A percentile compares a stretch with the other conserved stretches of the same genome.
Evolutionary conservation across 1,140 invertebrate species (phyloP).

Genomic region (Leguminivora glycinivorella): DNA sequence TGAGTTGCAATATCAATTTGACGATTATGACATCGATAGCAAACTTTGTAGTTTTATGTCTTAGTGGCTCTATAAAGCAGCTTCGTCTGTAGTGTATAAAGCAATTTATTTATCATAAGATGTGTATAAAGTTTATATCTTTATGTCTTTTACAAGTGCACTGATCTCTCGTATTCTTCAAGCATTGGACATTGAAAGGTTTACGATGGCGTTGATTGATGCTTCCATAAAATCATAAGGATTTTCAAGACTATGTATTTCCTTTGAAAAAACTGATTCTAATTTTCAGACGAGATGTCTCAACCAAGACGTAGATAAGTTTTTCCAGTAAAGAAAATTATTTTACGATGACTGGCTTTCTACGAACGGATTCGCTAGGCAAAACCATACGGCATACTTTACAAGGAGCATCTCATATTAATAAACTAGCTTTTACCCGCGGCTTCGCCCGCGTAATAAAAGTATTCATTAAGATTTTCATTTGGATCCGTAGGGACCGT

Average conservation of each 20-base stretch:
- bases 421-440: too few relatives aligned
- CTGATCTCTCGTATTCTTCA: neutral
- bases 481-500: too few relatives aligned
- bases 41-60: neutral
- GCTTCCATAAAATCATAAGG: too few relatives aligned
- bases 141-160: neutral
- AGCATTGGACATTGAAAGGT: neutral
- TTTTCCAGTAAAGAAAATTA: neutral
- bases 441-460: too few relatives aligned
- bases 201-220: neutral
- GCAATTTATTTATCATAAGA: constrained; percentile 1
- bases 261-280: too few relatives aligned
- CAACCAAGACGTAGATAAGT: neutral
- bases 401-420: too few relatives aligned
- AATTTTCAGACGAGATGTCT: too few relatives aligned
- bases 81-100: neutral
- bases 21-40: constrained; percentile 6
- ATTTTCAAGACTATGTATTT: too few relatives aligned
- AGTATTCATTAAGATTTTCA: too few relatives aligned
- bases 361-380: too few relatives aligned
- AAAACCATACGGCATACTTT: too few relatives aligned
- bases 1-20: neutral
- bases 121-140: neutral
- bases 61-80: neutral
- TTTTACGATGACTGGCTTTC: too few relatives aligned